Percentiles rank a stretch among this genome's conserved stretches.
Evolutionary conservation across 2,113 vertebrate genomes (phyloP).

Genomic region (Saccopteryx bilineata): DNA sequence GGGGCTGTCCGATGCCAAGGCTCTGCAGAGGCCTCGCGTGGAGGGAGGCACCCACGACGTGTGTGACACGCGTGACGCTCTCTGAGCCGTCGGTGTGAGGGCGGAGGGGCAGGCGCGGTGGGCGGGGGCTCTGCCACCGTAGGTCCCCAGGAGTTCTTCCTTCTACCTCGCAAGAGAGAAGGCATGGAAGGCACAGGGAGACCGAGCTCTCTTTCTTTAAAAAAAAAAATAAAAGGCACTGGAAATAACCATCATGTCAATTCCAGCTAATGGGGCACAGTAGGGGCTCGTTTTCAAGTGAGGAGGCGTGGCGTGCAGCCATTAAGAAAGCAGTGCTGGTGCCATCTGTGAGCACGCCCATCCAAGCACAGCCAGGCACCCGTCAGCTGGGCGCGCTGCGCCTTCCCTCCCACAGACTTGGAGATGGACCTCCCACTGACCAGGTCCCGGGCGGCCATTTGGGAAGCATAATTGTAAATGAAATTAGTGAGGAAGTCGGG

Average conservation of each 20-base stretch:
- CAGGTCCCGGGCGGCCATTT: slow-evolving; percentile 13
- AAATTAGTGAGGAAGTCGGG: slow-evolving; percentile 23
- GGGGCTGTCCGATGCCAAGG: slow-evolving; percentile 77
- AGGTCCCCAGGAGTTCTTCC: slow-evolving; percentile 69
- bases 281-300: slow-evolving; percentile 74
- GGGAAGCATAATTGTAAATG: slow-evolving; percentile 63
- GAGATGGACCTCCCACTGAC: slow-evolving; percentile 40
- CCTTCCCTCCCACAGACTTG: neutral
- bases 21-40: slow-evolving; percentile 80
- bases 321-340: slow-evolving; percentile 42
- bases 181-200: slow-evolving; percentile 12
- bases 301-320: slow-evolving; percentile 61
- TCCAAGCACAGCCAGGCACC: slow-evolving; percentile 51
- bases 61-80: slow-evolving; percentile 55
- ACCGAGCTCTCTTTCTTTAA: slow-evolving; percentile 35
- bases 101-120: neutral
- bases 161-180: slow-evolving; percentile 59
- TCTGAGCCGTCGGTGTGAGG: slow-evolving; percentile 41
- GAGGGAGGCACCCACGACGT: slow-evolving; percentile 76
- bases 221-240: slow-evolving; percentile 66
- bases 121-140: slow-evolving; percentile 43
- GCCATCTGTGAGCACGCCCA: slow-evolving; percentile 40
- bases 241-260: slow-evolving; percentile 80
- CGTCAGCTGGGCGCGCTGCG: neutral
- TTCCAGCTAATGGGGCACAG: slow-evolving; percentile 80